Base-by-base conservation (phyloP, 2,888 invertebrate genomes). In the Dasypogon diadema region DNA sequence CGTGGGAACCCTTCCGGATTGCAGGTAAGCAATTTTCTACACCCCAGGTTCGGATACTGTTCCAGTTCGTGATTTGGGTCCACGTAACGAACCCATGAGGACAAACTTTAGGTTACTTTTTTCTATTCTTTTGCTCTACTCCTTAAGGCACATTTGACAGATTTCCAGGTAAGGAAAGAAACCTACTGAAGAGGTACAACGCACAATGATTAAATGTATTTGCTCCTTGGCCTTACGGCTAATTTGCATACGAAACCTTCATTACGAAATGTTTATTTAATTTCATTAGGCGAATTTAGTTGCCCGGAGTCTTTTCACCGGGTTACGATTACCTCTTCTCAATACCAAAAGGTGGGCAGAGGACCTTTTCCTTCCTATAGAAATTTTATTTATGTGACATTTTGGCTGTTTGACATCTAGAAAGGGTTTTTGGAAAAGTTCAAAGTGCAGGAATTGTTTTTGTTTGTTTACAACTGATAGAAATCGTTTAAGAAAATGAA, bases 211-310 rank as follows among this genome's bases (percentile, higher is more conserved):
- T 6, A 18, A 21, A 21, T 21, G 51, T 21, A 51, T 16, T 21
- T 16, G 51, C 51, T 51, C 22, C 51, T 51, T 51, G 18, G 51
- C 12, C 18, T 51, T 18, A 4, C 6, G 12, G 51, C 51, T 51
- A 51, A 51, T 51, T 51, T 51, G 18, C 51, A 51, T 51, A 51
- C 51, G 51, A 51, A 51, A 51, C 51, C 18, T 21, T 51, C 51
- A 21, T 51, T 51, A 51, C 14, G 6, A 18, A n/a, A 42, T 42
- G 42, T 42, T 42, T 42, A 42, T 42, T 42, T 42, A 42, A 42
- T 42, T 18, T 54, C 54, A 21, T 54, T 54, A 22, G 12, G 22
- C 18, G 18, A 54, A 54, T 21, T 54, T 54, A 18, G 54, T 54
- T 54, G 22, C 21, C 6, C 16, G 16, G 54, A 18, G 4, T 54